Base-by-base conservation (phyloP, 2,113 vertebrate species). In the Zootoca vivipara region DNA sequence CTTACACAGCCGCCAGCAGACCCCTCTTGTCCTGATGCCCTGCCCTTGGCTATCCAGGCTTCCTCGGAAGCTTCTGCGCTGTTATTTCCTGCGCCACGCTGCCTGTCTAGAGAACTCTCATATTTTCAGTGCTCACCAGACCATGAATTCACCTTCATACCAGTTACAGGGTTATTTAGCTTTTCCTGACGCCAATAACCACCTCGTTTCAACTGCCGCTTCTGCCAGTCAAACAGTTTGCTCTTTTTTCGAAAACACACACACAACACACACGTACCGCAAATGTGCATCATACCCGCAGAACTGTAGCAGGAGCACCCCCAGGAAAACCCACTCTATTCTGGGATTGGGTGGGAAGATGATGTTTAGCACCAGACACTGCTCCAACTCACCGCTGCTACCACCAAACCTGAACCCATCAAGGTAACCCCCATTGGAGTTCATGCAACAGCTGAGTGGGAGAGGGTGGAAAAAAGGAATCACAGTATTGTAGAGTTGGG, bases 71-170 rank as follows among this genome's bases (percentile, higher is more conserved):
- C 83, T 46, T 93, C 95, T 78, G 91, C 79, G 40, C 86, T 75
- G 78, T 0, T 46, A 90, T 89, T 94, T 85, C 40, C 70, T 74
- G 84, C 92, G 91, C 93, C 52, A 42, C 88, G 65, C 93, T 70
- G 93, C 92, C 92, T 93, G 93, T 94, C 96, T 89, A 38, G 93
- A 94, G 92, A 94, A 88, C 95, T 86, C 95, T 97, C 95, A 30
- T 96, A 97, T 97, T 97, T 97, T 97, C 95, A 94, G 67, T 93
- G 97, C 95, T 96, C 96, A 96, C 94, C 69, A 96, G 97, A 97
- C 96, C 96, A 82, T 97, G 97, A 97, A 97, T 97, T 97, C 96
- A 97, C 97, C 97, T 97, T 97, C 97, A 97, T 96, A 96, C 95
- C 95, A 95, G 95, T 97, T 97, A 96, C 95, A 96, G 97, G 97